Evolutionary conservation across 1,140 invertebrate genomes (phyloP), one percentile per base, ranked within the genome.

Genomic region (Spodoptera frugiperda): DNA sequence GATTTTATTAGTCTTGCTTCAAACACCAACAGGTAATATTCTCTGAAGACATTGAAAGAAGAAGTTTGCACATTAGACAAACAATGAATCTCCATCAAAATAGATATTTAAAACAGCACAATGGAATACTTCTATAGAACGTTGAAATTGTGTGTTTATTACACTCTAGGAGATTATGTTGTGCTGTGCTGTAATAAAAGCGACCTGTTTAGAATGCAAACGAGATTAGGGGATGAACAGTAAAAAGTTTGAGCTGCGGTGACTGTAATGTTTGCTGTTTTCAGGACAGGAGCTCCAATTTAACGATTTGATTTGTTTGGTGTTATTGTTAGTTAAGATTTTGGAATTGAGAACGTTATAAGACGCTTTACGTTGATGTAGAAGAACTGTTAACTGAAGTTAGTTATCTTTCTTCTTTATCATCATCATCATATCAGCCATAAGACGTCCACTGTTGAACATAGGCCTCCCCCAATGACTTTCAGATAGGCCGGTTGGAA

Each of bases 171-270:
- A 48, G 61, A 65, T 65, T 65, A 65, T 65, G 61, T 51, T 51
- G 25, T 65, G 61, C 33, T 65, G n/a, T n/a, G 44, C 57, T 39
- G 39, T 44, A 61, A 61, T 61, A 61, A 61, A 33, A 65, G 44
- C 61, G 12, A 46, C 11, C 61, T 65, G 61, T 65, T 65, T 65
- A 65, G 61, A 65, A 65, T 65, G 61, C 61, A 65, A 65, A 65
- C 44, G 19, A 65, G 61, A 65, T 65, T 65, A 65, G 61, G 44
- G 61, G 15, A 65, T 65, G 61, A 65, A 44, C 44, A 48, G 61
- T 65, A 65, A 65, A 65, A 65, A 65, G 61, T 65, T 65, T n/a
- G 19, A 48, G 61, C 10, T 65, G 12, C 61, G 15, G 61, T 65
- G 61, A 65, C 61, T 21, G 44, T 48, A 19, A 48, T 48, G 61